These are phyloP conservation scores for Ips typographus DNA, from an alignment of 1,140 invertebrate species.

Conservation along the genomic window DNA sequence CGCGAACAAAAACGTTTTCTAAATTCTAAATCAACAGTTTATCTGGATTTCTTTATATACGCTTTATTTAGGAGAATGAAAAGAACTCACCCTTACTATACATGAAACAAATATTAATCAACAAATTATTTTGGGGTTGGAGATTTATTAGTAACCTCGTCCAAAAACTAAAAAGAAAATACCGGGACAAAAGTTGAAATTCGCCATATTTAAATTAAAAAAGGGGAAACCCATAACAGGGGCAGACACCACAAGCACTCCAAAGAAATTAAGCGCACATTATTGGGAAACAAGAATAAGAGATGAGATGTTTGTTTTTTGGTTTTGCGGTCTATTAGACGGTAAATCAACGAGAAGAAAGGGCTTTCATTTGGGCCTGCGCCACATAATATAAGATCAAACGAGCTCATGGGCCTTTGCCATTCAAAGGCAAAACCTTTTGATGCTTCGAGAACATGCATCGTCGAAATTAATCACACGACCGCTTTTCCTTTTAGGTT, in stretches of 20 bases:
- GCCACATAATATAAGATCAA: slow-evolving; percentile 39
- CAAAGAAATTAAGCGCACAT: slow-evolving; percentile 38
- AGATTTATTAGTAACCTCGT: too few relatives aligned
- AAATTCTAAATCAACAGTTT: too few relatives aligned
- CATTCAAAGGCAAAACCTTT: slow-evolving; percentile 37
- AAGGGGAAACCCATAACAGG: slow-evolving; percentile 22
- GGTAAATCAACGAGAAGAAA: slow-evolving; percentile 35
- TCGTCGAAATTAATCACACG: slow-evolving; percentile 29
- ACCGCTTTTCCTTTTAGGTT: slow-evolving; percentile 14
- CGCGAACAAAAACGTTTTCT: too few relatives aligned
- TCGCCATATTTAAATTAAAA: slow-evolving; percentile 35
- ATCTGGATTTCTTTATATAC: too few relatives aligned
- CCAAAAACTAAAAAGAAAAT: too few relatives aligned
- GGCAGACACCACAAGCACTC: slow-evolving; percentile 30
- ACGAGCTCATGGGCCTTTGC: slow-evolving; percentile 34
- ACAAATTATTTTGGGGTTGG: too few relatives aligned
- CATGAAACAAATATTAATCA: too few relatives aligned
- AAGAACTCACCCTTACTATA: too few relatives aligned
- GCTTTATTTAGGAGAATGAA: too few relatives aligned
- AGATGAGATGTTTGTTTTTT: slow-evolving; percentile 39
- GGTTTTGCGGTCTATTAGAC: slow-evolving; percentile 39
- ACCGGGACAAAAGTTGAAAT: not conserved
- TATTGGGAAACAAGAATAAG: slow-evolving; percentile 38
- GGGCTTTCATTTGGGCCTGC: slow-evolving; percentile 36
- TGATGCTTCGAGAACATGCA: slow-evolving; percentile 28